Evolutionary conservation across 2,797 vertebrate species (phyloP).

Genomic region (Basileuterus tristriatus): DNA sequence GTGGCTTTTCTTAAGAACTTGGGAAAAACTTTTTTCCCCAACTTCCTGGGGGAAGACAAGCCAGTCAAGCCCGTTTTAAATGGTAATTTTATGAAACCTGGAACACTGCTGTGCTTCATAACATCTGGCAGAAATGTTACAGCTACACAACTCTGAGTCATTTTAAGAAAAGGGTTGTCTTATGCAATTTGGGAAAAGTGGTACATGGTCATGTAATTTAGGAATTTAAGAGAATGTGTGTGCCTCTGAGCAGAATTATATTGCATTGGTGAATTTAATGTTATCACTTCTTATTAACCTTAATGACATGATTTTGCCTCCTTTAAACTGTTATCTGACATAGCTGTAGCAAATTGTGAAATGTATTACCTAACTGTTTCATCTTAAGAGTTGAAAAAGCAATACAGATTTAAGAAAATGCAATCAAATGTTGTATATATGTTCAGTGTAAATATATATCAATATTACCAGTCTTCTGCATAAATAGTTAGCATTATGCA

Average conservation of each 20-base stretch:
- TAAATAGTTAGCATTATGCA: background rate
- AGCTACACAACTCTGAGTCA: background rate
- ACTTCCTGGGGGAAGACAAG: background rate
- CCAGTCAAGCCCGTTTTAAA: background rate
- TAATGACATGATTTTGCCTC: background rate
- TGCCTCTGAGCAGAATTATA: background rate
- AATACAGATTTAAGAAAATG: background rate
- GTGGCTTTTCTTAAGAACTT: background rate
- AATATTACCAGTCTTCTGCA: background rate
- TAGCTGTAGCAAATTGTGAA: background rate
- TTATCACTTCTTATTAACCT: background rate
- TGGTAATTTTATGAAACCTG: background rate
- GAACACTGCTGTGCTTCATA: background rate
- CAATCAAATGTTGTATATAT: background rate
- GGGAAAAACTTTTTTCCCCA: background rate
- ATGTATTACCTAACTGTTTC: background rate
- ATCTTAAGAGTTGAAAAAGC: background rate
- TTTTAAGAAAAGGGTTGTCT: background rate
- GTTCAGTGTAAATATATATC: background rate
- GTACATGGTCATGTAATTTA: constrained; percentile 6
- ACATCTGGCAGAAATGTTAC: background rate
- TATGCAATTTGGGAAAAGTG: background rate
- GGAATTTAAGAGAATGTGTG: background rate
- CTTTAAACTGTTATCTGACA: background rate
- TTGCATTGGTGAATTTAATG: background rate